Conservation (phyloP, 1,140 invertebrate genomes). For the Olivierus martensii region DNA sequence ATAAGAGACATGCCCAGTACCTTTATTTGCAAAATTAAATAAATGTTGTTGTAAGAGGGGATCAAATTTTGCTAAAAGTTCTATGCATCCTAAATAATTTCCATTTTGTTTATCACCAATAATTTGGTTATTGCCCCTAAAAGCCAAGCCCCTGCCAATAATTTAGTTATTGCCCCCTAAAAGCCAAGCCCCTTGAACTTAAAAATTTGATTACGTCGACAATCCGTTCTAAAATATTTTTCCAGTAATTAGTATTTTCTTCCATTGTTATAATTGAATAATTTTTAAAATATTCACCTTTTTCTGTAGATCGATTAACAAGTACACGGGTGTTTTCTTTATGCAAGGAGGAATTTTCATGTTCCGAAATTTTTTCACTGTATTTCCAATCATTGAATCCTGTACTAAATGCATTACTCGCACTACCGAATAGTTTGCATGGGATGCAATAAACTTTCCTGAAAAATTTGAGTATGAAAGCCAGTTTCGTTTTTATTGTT, state of each 20-base stretch:
- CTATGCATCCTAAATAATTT: background rate
- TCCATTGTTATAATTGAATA: background rate
- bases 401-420: background rate
- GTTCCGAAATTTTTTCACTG: background rate
- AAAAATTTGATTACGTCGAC: background rate
- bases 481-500: background rate
- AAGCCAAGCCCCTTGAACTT: background rate
- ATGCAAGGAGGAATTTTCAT: background rate
- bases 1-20: background rate
- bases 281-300: background rate
- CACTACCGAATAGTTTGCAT: background rate
- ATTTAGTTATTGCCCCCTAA: too few relatives aligned
- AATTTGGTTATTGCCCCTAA: background rate
- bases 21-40: background rate
- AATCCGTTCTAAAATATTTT: background rate
- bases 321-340: background rate
- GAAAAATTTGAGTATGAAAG: background rate
- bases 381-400: background rate
- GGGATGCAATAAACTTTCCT: background rate
- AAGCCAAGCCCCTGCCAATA: too few relatives aligned
- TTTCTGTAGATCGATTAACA: background rate
- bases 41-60: background rate
- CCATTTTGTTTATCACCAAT: slow-evolving; percentile 1
- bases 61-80: background rate
- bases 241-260: background rate